Evolutionary conservation across 2,113 vertebrate species (phyloP).

Genomic region (Hippocampus abdominalis): DNA sequence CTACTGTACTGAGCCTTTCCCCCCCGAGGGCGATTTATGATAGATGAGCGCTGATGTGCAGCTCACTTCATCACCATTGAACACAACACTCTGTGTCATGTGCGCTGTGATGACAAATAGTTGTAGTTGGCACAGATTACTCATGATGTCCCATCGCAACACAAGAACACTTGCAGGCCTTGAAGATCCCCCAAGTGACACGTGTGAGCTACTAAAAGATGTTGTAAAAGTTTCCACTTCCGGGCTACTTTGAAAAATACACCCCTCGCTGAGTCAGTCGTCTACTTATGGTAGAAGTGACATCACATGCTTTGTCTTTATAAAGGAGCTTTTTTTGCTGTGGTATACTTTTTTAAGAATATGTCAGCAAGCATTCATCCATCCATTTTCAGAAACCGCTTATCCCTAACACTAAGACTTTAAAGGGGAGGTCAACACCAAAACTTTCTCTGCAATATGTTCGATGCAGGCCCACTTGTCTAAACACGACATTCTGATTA

Average conservation of each 20-base stretch:
- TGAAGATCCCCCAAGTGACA: conserved; percentile 69
- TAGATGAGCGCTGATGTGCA: conserved; percentile 81
- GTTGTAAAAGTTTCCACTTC: conserved; percentile 29
- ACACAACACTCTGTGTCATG: conserved; percentile 88
- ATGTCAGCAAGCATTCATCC: background rate
- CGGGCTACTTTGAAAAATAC: conserved; percentile 52
- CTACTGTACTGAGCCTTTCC: conserved; percentile 76
- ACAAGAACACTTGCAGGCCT: conserved; percentile 64
- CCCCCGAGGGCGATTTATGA: conserved; percentile 82
- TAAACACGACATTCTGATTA: too few species aligned
- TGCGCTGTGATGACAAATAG: conserved; percentile 93
- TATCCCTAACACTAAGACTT: too few species aligned
- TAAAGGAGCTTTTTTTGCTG: conserved; percentile 25
- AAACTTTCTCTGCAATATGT: too few species aligned
- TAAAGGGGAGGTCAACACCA: too few species aligned
- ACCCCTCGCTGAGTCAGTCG: conserved; percentile 45
- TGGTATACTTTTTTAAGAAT: background rate
- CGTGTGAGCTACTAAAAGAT: conserved; percentile 66
- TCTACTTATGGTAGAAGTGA: conserved; percentile 40
- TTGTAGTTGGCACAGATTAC: conserved; percentile 77
- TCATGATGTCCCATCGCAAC: conserved; percentile 48
- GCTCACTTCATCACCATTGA: conserved; percentile 92
- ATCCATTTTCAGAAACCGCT: too few species aligned
- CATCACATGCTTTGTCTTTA: conserved; percentile 38
- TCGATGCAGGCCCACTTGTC: too few species aligned